Conservation (phyloP, 92 coral and sea anemone genomes). For the Porites cylindrica region DNA sequence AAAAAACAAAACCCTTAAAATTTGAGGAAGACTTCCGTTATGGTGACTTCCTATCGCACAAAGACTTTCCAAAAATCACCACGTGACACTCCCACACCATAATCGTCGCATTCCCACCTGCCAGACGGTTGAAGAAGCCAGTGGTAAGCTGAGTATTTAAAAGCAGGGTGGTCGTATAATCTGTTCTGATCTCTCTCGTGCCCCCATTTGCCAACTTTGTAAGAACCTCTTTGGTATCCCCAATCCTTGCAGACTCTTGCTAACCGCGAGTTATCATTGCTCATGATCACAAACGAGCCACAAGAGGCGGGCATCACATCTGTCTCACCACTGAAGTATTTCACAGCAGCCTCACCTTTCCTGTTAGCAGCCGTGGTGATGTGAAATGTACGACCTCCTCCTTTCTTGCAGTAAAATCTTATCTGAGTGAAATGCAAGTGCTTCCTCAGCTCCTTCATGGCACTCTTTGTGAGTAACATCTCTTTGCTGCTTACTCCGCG, state of each 20-base stretch:
- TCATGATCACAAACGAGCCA: conserved; percentile 9
- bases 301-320: conserved; percentile 1
- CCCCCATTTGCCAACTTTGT: not conserved
- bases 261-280: conserved; percentile 14
- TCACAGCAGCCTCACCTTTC: not conserved
- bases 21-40: too few species aligned
- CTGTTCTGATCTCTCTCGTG: not conserved
- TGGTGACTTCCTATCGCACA: too few species aligned
- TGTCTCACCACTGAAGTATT: conserved; percentile 1
- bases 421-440: conserved; percentile 19
- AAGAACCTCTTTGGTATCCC: not conserved
- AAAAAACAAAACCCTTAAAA: too few species aligned
- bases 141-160: not conserved
- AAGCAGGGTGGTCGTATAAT: conserved; percentile 34
- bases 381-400: conserved; percentile 11
- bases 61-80: too few species aligned
- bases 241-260: conserved; percentile 6
- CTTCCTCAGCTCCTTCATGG: conserved; percentile 2
- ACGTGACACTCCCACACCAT: too few species aligned
- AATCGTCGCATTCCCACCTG: too few species aligned
- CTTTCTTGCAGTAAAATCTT: conserved; percentile 25
- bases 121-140: too few species aligned
- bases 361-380: conserved; percentile 21
- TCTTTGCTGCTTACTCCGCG: conserved; percentile 18
- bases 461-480: not conserved